Conservation (phyloP, 1,140 invertebrate genomes). For the Ctenoplectra terminalis region DNA sequence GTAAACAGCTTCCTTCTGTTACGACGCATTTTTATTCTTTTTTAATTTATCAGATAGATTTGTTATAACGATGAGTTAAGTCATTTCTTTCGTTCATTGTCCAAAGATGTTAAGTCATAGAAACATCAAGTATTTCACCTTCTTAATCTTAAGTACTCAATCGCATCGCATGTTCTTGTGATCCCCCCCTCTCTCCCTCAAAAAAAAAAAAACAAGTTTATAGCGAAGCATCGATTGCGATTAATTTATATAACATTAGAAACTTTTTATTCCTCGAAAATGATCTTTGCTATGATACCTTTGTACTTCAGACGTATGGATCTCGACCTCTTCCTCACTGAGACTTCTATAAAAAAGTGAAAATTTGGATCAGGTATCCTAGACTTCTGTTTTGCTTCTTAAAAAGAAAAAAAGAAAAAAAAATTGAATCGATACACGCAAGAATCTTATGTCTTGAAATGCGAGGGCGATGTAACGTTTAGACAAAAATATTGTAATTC, state of each 20-base stretch:
- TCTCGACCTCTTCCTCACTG: neutral
- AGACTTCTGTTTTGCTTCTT: neutral
- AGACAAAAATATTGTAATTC: conserved; percentile 19
- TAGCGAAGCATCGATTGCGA: neutral
- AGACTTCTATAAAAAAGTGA: neutral
- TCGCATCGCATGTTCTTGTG: neutral
- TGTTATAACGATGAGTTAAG: neutral
- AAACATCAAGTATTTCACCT: neutral
- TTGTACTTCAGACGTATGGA: conserved; percentile 8
- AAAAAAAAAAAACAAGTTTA: neutral
- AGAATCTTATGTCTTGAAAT: neutral
- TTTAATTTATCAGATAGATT: neutral
- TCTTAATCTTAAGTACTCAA: conserved; percentile 9
- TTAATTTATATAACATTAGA: too few relatives aligned
- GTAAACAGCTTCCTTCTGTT: conserved; percentile 6
- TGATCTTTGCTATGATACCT: neutral
- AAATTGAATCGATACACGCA: neutral
- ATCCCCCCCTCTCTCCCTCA: neutral
- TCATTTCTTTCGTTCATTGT: neutral
- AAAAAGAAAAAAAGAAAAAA: neutral
- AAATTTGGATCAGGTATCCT: neutral
- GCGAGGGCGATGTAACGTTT: neutral
- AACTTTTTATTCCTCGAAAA: neutral
- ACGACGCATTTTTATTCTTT: neutral
- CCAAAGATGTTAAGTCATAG: neutral